Conservation (phyloP, 2,113 vertebrate genomes). For the Mustela lutreola region DNA sequence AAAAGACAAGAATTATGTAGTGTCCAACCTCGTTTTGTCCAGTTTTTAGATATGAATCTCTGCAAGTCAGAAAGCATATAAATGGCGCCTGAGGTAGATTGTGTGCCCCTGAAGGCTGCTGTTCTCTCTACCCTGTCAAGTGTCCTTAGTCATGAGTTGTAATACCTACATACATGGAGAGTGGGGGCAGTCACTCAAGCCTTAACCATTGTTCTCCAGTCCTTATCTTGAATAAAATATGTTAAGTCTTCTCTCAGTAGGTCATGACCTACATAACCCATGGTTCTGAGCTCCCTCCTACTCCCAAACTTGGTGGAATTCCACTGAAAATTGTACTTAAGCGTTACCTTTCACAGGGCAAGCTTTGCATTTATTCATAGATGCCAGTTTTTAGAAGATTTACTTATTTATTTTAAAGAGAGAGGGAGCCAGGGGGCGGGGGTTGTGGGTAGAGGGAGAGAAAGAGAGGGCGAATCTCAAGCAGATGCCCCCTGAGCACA, state of each 20-base stretch:
- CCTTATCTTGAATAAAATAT: neutral
- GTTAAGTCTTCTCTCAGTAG: neutral
- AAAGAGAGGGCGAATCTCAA: neutral
- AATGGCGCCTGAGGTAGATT: neutral
- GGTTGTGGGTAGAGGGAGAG: neutral
- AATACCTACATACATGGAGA: neutral
- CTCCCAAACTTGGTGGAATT: neutral
- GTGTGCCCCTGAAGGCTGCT: neutral
- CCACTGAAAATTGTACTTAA: neutral
- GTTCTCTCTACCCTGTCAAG: neutral
- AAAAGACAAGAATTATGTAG: conserved; percentile 1
- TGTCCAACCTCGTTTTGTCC: conserved; percentile 9
- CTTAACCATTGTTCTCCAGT: neutral
- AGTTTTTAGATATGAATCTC: conserved; percentile 33
- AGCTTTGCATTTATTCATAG: neutral
- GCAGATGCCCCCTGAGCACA: neutral
- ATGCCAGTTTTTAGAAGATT: neutral
- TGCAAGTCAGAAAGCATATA: neutral
- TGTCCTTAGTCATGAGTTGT: neutral
- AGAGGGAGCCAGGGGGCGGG: neutral
- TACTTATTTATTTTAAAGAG: neutral
- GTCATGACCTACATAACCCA: neutral
- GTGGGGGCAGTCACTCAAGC: neutral
- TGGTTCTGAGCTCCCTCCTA: neutral
- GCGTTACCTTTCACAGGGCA: neutral